These are phyloP conservation scores for Muricea muricata DNA, from an alignment of 92 coral and sea anemone species.

Conservation along the genomic window DNA sequence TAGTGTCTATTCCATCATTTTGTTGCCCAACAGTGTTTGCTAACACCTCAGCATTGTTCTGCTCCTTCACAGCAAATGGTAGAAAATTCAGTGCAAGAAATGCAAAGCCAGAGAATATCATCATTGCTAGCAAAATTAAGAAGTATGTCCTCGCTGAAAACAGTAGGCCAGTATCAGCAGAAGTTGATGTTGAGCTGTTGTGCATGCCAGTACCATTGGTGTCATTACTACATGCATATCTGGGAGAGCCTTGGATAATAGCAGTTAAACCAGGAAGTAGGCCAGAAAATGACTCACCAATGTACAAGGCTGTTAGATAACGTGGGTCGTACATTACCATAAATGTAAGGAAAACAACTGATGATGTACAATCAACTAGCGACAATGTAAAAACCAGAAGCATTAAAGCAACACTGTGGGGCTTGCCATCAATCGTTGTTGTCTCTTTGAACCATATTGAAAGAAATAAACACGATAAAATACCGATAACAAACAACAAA, in stretches of 20 bases:
- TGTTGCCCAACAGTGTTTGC: not conserved
- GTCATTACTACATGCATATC: constrained; percentile 2
- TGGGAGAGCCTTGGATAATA: constrained; percentile 80
- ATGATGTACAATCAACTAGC: constrained; percentile 90
- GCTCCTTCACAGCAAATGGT: constrained; percentile 81
- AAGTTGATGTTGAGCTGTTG: not conserved
- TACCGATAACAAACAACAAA: constrained; percentile 72
- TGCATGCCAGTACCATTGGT: constrained; percentile 8
- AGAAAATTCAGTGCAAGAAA: constrained; percentile 81
- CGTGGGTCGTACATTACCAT: constrained; percentile 81
- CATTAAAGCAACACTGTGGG: constrained; percentile 86
- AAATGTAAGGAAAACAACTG: constrained; percentile 91
- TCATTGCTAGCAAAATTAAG: constrained; percentile 78
- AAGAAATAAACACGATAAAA: constrained; percentile 76
- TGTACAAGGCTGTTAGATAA: constrained; percentile 84
- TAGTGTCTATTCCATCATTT: constrained; percentile 14
- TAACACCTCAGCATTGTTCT: constrained; percentile 1
- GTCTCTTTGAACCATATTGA: constrained; percentile 82
- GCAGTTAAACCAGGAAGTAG: constrained; percentile 90
- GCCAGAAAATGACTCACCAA: constrained; percentile 91
- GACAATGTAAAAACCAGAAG: constrained; percentile 77
- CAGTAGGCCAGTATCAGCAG: constrained; percentile 37
- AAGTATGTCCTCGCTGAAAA: constrained; percentile 84
- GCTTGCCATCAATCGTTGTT: constrained; percentile 61
- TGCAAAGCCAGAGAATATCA: constrained; percentile 77